Base-by-base conservation (phyloP, 2,113 vertebrate genomes). In the Pangasianodon hypophthalmus region DNA sequence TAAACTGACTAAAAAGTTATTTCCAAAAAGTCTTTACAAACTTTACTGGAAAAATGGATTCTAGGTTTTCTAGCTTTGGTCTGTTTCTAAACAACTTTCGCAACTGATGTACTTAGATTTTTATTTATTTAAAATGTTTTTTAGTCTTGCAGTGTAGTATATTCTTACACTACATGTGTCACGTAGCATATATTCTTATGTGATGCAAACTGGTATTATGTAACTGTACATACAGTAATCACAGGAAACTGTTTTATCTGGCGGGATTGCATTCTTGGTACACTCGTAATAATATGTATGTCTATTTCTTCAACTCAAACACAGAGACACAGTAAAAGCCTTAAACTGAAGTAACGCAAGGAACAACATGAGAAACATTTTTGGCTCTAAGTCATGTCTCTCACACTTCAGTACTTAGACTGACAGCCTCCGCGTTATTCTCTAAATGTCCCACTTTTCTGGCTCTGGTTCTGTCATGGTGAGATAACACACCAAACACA, bases 401-500 rank as follows among this genome's bases (percentile, higher is more conserved):
- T 44, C 85, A 88, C 64, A 81, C 90, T 62, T 44, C 69, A 62
- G 19, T 46, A 60, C 92, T 50, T 81, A 88, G 14, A 87, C 91
- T 91, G 89, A 92, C 91, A 91, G 80, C 67, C 37, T 77, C 87
- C 71, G 85, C 93, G 67, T 67, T 81, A 6, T 14, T 67, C 77
- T 64, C 7, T 88, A 90, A 91, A 87, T 80, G 87, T 93, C 83
- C 91, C 81, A 90, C 88, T 90, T 80, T 67, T 80, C 87, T 93
- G 93, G 88, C 91, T 69, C 7, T 10, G 64, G 79, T 91, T 90
- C 46, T 16, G 86, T 81, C 87, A 89, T 93, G 92, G 92, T 92
- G 90, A 90, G 82, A 92, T 90, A 94, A 89, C 84, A 90, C 87
- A 88, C 52, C 85, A 87, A 87, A 92, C 80, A 85, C 92, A 92